phyloP scores from a whole-genome alignment of 92 coral and sea anemone genomes.

The Siderastrea radians region DNA sequence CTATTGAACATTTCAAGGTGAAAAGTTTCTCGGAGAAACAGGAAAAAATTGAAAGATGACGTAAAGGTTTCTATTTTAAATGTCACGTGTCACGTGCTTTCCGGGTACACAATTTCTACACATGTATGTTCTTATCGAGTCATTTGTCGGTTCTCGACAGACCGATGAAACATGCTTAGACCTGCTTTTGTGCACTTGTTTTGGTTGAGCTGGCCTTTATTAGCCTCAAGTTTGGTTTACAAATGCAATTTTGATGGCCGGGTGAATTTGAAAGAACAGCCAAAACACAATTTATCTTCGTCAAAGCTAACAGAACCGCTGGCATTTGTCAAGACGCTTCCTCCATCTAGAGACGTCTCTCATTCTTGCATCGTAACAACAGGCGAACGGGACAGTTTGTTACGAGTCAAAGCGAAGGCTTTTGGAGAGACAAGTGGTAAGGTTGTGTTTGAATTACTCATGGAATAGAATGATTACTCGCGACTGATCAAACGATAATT shows the following conservation, averaged over 20 bases:
- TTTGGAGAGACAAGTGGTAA: slow-evolving; percentile 30
- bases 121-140: background rate
- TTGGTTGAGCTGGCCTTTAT: background rate
- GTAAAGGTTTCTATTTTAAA: background rate
- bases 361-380: slow-evolving; percentile 36
- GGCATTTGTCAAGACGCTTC: slow-evolving; percentile 8
- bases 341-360: slow-evolving; percentile 3
- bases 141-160: background rate
- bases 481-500: background rate
- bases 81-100: slow-evolving; percentile 2
- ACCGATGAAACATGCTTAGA: background rate
- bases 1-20: background rate
- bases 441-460: background rate
- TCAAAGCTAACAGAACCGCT: background rate
- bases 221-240: slow-evolving; percentile 19
- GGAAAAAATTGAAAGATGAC: background rate
- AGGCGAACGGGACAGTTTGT: slow-evolving; percentile 10
- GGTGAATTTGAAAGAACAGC: background rate
- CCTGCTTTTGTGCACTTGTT: background rate
- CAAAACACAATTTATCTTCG: background rate
- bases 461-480: background rate
- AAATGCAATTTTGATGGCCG: slow-evolving; percentile 34
- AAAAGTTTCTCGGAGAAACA: background rate
- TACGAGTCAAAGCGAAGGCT: slow-evolving; percentile 40
- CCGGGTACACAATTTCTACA: background rate